Evolutionary conservation across 1,140 invertebrate species (phyloP), one percentile per base, ranked within the genome.

Genomic region (Meteorus sp.): DNA sequence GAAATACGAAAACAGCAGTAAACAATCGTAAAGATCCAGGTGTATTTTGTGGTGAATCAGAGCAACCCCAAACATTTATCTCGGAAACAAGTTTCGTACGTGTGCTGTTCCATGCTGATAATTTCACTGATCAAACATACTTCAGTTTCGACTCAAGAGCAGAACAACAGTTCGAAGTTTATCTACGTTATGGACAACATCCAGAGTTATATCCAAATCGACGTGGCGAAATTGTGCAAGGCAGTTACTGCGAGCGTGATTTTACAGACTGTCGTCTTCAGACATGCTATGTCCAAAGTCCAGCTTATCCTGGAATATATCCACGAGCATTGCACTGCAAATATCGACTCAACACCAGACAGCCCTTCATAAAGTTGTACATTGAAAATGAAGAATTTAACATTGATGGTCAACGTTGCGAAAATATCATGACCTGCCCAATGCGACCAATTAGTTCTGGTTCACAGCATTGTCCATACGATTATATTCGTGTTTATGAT

Each of bases 321-420:
- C 93, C 93, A 0, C 83, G 93, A 19, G 91, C 92, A 66, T 81
- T 95, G 15, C 91, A 93, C 69, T 96, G 94, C 83, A 88, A 90
- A 68, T 94, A 94, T 70, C 88, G 90, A 67, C 81, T 95, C 25
- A 94, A 93, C 76, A 94, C 92, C 0, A 80, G 91, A 27, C 83
- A 91, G 65, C 91, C 92, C 1, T 94, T 91, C 78, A 94, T 94
- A 64, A 94, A 94, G 76, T 82, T 95, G 29, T 94, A 94, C 80
- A 92, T 94, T 63, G 92, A 94, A 73, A 94, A 94, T 69, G 92
- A 94, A 73, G 91, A 94, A 73, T 95, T 96, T 78, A 94, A 95
- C 67, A 92, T 96, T 55, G 93, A 95, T 68, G 93, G 93, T 0
- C 92, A 95, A 68, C 83, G 93, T 48, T 96, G 94, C 72, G 93